Conservation (phyloP, 2,888 invertebrate species). For the Drosophila formosana region DNA sequence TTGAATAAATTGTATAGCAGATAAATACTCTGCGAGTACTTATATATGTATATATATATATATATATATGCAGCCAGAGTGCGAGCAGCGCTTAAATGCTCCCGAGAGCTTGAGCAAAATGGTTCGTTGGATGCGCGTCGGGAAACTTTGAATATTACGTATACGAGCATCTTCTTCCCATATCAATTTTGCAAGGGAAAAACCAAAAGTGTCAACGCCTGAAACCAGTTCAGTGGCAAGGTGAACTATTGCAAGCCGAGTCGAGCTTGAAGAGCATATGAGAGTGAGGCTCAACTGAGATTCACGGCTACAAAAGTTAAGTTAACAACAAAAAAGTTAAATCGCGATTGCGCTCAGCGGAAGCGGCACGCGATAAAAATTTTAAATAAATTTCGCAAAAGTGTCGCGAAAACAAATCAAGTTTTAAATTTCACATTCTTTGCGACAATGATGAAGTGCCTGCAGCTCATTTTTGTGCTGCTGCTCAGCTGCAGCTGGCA, state of each 20-base stretch:
- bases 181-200: constrained; percentile 37
- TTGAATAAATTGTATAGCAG: constrained; percentile 7
- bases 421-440: constrained; percentile 18
- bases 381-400: constrained; percentile 20
- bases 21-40: constrained; percentile 4
- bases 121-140: constrained; percentile 10
- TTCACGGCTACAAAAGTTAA: neutral
- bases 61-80: constrained; percentile 27
- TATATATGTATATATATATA: constrained; percentile 35
- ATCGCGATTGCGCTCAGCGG: constrained; percentile 51
- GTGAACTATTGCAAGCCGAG: constrained; percentile 44
- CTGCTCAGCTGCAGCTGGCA: neutral
- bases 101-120: constrained; percentile 31
- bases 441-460: constrained; percentile 38
- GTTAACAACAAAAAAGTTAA: constrained; percentile 15
- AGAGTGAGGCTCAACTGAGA: neutral
- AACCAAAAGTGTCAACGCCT: constrained; percentile 46
- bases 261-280: constrained; percentile 18
- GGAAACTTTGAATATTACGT: constrained; percentile 15
- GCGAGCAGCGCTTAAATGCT: constrained; percentile 25
- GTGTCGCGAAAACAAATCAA: constrained; percentile 3
- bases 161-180: neutral
- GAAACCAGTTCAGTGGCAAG: constrained; percentile 60
- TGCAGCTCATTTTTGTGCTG: constrained; percentile 17
- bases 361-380: constrained; percentile 66